Evolutionary conservation across 2,113 vertebrate species (phyloP).

Genomic region (Agapornis roseicollis): DNA sequence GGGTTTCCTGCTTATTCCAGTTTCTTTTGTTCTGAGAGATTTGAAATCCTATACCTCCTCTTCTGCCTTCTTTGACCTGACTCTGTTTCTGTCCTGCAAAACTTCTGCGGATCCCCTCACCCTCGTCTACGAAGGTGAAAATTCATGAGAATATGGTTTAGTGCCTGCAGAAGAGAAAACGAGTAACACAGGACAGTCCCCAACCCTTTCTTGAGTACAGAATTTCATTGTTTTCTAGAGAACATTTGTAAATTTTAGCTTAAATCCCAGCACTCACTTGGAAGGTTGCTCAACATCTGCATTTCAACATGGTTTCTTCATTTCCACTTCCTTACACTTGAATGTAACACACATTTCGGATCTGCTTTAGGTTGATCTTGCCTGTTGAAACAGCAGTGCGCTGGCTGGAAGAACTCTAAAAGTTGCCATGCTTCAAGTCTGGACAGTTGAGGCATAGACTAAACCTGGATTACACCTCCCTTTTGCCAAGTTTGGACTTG

Average conservation of each 20-base stretch:
- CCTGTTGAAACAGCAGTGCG: not conserved
- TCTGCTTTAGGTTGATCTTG: not conserved
- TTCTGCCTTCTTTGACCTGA: not conserved
- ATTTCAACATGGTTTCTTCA: not conserved
- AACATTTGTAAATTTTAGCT: not conserved
- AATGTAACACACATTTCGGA: not conserved
- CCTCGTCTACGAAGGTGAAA: not conserved
- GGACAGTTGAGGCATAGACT: not conserved
- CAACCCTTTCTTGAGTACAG: not conserved
- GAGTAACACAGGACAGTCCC: not conserved
- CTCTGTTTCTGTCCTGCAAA: not conserved
- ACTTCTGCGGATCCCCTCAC: not conserved
- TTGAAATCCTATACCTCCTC: not conserved
- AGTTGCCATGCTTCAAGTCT: not conserved
- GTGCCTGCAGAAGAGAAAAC: not conserved
- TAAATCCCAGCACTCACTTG: not conserved
- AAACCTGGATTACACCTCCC: not conserved
- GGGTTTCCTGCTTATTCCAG: not conserved
- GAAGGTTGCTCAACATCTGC: not conserved
- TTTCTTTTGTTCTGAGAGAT: not conserved
- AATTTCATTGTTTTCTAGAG: not conserved
- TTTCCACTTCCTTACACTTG: not conserved
- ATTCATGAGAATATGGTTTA: not conserved
- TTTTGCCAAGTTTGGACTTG: not conserved
- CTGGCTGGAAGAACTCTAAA: not conserved